Percentiles rank a stretch among this genome's conserved stretches.
These are phyloP conservation scores for Bujurquina vittata DNA, from an alignment of 2,113 vertebrate species.

Conservation along the genomic window DNA sequence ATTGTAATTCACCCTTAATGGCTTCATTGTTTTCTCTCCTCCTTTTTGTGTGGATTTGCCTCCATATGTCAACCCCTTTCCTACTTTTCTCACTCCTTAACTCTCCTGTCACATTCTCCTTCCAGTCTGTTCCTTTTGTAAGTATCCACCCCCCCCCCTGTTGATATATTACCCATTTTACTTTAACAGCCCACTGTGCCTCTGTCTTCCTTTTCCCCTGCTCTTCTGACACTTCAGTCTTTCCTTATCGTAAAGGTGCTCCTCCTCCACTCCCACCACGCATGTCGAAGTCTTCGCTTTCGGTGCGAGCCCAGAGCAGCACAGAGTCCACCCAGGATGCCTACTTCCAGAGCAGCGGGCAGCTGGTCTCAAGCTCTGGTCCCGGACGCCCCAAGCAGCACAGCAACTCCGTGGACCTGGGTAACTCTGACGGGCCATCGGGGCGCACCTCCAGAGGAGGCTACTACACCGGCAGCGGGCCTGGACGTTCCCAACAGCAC, in stretches of 20 bases:
- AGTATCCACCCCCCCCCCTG: slow-evolving; percentile 48
- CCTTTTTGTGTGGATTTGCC: slow-evolving; percentile 1
- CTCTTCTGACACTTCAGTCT: slow-evolving; percentile 83
- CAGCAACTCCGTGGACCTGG: slow-evolving; percentile 93
- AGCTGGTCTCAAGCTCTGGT: slow-evolving; percentile 70
- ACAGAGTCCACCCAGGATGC: slow-evolving; percentile 95
- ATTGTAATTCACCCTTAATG: slow-evolving; percentile 15
- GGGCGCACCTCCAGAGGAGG: slow-evolving; percentile 74
- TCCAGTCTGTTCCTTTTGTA: slow-evolving; percentile 64
- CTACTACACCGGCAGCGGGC: slow-evolving; percentile 67
- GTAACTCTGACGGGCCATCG: slow-evolving; percentile 71
- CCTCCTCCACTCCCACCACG: slow-evolving; percentile 95
- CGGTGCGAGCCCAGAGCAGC: slow-evolving; percentile 97
- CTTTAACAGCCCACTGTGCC: slow-evolving; percentile 56
- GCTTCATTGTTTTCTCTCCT: slow-evolving; percentile 32
- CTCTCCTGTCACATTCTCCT: slow-evolving; percentile 6
- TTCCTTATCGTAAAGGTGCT: slow-evolving; percentile 93
- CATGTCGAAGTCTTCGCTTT: slow-evolving; percentile 96
- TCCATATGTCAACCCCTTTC: background rate
- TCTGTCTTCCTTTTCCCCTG: slow-evolving; percentile 50
- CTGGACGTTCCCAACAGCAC: slow-evolving; percentile 72
- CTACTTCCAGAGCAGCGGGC: slow-evolving; percentile 86
- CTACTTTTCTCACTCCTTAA: background rate
- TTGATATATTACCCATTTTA: slow-evolving; percentile 1
- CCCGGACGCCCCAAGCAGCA: slow-evolving; percentile 84